Conservation (phyloP, 2,113 vertebrate genomes). For the Lanius ludovicianus region DNA sequence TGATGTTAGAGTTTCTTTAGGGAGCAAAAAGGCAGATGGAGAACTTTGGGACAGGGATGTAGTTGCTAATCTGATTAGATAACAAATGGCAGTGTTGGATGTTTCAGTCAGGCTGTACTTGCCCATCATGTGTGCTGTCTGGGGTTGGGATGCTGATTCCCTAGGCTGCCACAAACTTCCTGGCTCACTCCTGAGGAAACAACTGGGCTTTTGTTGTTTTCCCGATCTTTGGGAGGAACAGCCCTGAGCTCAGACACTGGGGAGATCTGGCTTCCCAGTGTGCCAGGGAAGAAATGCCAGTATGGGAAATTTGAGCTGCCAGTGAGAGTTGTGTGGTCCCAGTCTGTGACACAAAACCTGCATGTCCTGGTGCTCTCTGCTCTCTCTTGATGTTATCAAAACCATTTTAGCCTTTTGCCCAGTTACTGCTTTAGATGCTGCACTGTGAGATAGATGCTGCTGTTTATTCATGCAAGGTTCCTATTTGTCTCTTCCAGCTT, state of each 20-base stretch:
- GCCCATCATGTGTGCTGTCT: background rate
- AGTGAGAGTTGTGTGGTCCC: background rate
- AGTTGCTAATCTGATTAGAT: background rate
- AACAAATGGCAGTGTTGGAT: background rate
- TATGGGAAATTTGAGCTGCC: background rate
- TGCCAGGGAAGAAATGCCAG: background rate
- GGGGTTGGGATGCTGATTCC: background rate
- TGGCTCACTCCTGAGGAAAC: conserved; percentile 37
- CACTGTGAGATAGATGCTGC: background rate
- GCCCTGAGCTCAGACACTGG: background rate
- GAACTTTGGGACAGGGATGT: background rate
- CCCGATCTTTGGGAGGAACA: background rate
- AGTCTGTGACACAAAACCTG: background rate
- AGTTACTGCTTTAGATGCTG: conserved; percentile 20
- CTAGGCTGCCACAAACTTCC: conserved; percentile 33
- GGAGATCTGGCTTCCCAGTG: background rate
- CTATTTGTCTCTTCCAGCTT: conserved; percentile 87
- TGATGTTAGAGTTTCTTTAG: background rate
- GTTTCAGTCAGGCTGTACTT: background rate
- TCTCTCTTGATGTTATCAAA: background rate
- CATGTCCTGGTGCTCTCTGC: background rate
- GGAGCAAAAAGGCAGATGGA: background rate
- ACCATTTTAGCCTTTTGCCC: background rate
- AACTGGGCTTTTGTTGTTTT: conserved; percentile 53
- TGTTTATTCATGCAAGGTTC: conserved; percentile 71